Evolutionary conservation across 2,888 invertebrate species (phyloP), one percentile per base, ranked within the genome.

Genomic region (Apantesis nais): DNA sequence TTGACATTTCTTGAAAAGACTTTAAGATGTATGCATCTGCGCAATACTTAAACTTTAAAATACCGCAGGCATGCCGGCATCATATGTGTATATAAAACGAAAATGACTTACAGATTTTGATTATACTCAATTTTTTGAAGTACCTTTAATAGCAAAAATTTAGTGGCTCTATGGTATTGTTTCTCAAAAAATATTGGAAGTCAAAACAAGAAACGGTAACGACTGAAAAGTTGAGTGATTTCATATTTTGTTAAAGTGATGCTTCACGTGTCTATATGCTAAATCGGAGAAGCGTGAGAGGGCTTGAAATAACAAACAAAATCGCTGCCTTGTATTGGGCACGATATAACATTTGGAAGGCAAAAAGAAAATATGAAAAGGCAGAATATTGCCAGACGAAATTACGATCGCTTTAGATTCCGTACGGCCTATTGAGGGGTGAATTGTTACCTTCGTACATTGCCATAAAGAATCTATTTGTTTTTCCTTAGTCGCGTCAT

Each of bases 391-490:
- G 92, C 92, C 91, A 90, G 92, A 90, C 93, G 89, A 93, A 93
- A 94, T 94, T 94, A 93, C 93, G 92, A 93, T 93, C 93, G 90
- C 90, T 93, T 94, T 93, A 90, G 93, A 93, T 92, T 93, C 92
- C 89, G 84, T 89, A 90, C 91, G 90, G 90, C 89, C 93, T 90
- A 93, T 93, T 92, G 92, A 90, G 91, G 88, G 92, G 90, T 91
- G 90, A 93, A 93, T 93, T 94, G 93, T 94, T 92, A 92, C 92
- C 93, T 93, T 92, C 89, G 86, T 89, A 90, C 92, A 90, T 92
- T 89, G 92, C 89, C 90, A 89, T 93, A 92, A 91, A 92, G 91
- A 91, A 92, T 92, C 91, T 92, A 92, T 93, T 92, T 93, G 92
- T 92, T 93, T 92, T 90, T 90, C 88, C 85, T 79, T 78, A 78